phyloP scores from a whole-genome alignment of 2,797 vertebrate genomes.

The Leuciscus waleckii region DNA sequence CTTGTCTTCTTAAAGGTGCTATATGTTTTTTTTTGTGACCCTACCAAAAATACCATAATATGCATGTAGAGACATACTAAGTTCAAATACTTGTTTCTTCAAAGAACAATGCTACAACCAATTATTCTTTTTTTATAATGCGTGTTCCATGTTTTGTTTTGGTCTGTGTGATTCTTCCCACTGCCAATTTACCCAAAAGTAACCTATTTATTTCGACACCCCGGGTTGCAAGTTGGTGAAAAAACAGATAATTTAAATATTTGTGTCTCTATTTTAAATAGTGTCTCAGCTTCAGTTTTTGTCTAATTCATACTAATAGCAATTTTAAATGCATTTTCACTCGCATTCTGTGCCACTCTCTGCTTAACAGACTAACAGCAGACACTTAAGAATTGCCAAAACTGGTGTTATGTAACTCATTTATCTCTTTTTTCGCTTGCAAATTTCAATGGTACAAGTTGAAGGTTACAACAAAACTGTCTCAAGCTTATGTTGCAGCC shows the following conservation, averaged over 20 bases:
- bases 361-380: neutral
- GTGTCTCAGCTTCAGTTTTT: neutral
- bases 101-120: neutral
- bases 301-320: neutral
- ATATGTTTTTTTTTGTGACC: neutral
- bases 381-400: neutral
- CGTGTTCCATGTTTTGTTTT: no score
- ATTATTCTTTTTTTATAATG: no score
- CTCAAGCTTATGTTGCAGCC: neutral
- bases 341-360: neutral
- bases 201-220: no score
- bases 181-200: no score
- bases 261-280: neutral
- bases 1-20: neutral
- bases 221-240: neutral
- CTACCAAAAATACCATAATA: neutral
- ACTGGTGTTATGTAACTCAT: neutral
- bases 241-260: neutral
- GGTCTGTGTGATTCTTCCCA: no score
- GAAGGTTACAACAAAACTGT: neutral
- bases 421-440: neutral
- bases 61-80: neutral
- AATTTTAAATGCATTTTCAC: neutral
- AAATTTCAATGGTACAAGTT: constrained; percentile 2
- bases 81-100: neutral